phyloP scores from a whole-genome alignment of 2,113 vertebrate species.

The Heloderma charlesbogerti region DNA sequence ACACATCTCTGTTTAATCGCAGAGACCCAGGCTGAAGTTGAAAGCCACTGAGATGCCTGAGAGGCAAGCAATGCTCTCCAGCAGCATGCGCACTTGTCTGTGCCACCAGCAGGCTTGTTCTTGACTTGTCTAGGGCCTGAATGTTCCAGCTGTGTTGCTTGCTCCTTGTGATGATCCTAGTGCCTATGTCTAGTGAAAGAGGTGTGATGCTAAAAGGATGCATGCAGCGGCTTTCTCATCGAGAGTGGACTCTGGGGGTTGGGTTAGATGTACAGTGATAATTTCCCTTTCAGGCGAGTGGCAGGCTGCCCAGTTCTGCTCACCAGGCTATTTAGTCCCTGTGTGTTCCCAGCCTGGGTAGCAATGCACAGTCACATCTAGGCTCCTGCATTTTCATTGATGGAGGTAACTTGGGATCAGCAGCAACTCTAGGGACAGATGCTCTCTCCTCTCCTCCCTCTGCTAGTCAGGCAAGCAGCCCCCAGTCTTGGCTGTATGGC shows the following conservation, averaged over 20 bases:
- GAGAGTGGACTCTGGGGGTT: background rate
- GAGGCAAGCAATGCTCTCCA: background rate
- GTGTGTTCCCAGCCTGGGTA: background rate
- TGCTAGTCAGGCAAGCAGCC: background rate
- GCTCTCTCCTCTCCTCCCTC: background rate
- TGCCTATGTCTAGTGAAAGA: background rate
- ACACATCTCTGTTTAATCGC: background rate
- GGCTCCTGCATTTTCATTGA: background rate
- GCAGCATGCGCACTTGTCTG: background rate
- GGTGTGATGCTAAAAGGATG: background rate
- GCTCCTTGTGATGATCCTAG: background rate
- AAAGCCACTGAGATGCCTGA: background rate
- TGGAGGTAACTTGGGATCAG: slow-evolving; percentile 6
- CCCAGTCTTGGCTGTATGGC: too few relatives aligned
- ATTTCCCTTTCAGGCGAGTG: slow-evolving; percentile 32
- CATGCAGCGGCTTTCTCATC: background rate
- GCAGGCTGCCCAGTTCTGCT: slow-evolving; percentile 2
- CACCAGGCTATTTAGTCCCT: background rate
- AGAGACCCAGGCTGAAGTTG: background rate
- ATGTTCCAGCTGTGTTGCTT: background rate
- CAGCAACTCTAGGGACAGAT: background rate
- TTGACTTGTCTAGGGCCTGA: background rate
- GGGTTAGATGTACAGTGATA: slow-evolving; percentile 4
- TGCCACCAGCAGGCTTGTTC: background rate
- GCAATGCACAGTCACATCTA: background rate